These are phyloP conservation scores for Procapra przewalskii DNA, from an alignment of 2,113 vertebrate species.

Conservation along the genomic window DNA sequence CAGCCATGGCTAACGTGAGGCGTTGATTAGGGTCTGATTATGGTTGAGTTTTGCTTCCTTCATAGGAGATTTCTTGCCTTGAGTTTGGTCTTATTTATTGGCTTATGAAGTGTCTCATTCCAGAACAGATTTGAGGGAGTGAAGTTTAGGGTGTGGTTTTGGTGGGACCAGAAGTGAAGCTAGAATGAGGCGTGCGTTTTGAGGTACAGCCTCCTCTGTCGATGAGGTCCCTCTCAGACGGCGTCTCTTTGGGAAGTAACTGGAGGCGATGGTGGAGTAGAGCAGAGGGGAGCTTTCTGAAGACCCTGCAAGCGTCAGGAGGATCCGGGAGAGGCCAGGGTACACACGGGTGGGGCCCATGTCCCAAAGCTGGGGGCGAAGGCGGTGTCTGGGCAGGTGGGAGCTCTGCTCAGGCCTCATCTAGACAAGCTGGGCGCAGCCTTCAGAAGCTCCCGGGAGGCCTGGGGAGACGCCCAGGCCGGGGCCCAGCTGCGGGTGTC, in stretches of 20 bases:
- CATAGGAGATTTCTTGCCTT: neutral
- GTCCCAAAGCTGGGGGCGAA: fast-evolving
- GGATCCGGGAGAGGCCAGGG: neutral
- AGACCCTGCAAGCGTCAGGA: neutral
- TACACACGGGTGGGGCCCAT: fast-evolving
- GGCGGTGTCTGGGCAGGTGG: fast-evolving
- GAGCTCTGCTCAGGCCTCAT: neutral
- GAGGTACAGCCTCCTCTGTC: neutral
- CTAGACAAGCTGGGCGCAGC: neutral
- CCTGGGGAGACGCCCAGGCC: fast-evolving
- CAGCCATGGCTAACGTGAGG: fast-evolving
- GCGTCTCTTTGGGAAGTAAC: neutral
- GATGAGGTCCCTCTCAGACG: neutral
- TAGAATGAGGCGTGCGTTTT: neutral
- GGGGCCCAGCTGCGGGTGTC: neutral
- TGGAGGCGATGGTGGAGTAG: neutral
- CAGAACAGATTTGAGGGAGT: neutral
- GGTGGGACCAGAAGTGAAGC: neutral
- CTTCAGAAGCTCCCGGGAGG: fast-evolving
- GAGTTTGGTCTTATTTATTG: neutral
- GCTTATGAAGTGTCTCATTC: neutral
- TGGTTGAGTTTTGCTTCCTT: neutral
- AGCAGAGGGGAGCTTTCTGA: neutral
- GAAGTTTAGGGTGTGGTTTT: neutral
- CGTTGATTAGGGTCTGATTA: neutral